Evolutionary conservation across 2,113 vertebrate species (phyloP), one percentile per base, ranked within the genome.

Genomic region (Donacobius atricapilla): DNA sequence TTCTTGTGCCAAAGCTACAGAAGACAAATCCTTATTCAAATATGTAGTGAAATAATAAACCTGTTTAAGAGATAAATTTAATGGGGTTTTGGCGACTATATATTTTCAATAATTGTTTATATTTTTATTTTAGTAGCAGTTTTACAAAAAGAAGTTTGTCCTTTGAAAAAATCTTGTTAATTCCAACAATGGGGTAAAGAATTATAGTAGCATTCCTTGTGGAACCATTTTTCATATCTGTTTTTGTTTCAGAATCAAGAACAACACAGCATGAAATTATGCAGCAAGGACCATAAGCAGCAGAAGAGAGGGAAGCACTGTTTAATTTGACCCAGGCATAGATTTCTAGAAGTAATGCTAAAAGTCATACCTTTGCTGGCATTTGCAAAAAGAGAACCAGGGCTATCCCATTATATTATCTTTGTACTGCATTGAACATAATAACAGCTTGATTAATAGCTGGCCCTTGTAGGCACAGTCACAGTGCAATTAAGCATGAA

Each of bases 51-150:
- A 97, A 97, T 97, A 97, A 98, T 98, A 98, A 98, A 98, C 77
- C 97, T 98, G 97, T 40, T 97, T 94, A 96, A 80, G 48, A 89
- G 96, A 97, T 40, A 97, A 97, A 98, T 97, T 97, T 98, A 98
- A 95, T 96, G 97, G 31, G 30, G 17, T 88, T 97, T 87, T 91
- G 48, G 87, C 84, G 89, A 69, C 97, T 78, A 96, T 98, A 97
- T 98, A 96, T 98, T 97, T 97, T 50, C 95, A 96, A 83, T 97
- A 98, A 97, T 98, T 98, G 95, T 98, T 98, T 98, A 94, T 96
- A 96, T 83, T 97, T 97, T 97, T 97, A 97, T 98, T 98, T 97
- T 98, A 97, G 92, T 92, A 95, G 57, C 45, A 65, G 61, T 91
- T 97, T 97, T 96, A 47, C 47, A 76, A 94, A 82, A 96, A 78